phyloP scores from a whole-genome alignment of 2,888 invertebrate genomes.

The Cataglyphis livida region DNA sequence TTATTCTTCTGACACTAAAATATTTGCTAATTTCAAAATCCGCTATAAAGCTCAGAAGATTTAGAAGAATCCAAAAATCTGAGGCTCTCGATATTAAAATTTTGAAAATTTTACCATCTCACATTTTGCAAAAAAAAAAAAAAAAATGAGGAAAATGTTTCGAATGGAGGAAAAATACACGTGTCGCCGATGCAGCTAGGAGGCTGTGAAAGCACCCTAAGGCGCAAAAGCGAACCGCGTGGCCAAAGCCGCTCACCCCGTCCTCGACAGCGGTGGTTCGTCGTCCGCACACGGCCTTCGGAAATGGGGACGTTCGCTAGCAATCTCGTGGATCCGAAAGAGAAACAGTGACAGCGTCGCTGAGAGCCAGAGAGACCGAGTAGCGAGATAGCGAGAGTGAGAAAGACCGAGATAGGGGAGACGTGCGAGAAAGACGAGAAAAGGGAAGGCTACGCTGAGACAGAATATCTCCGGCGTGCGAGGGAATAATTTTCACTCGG shows the following conservation, averaged over 20 bases:
- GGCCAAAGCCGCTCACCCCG: conserved; percentile 78
- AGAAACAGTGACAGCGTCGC: conserved; percentile 46
- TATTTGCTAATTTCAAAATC: background rate
- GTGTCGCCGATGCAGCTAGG: conserved; percentile 14
- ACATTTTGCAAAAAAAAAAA: background rate
- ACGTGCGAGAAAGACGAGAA: conserved; percentile 19
- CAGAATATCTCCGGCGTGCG: conserved; percentile 13
- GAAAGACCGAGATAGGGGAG: conserved; percentile 11
- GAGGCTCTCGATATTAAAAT: background rate
- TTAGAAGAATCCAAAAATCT: background rate
- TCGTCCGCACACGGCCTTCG: conserved; percentile 81
- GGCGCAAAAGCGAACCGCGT: conserved; percentile 69
- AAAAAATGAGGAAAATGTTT: background rate
- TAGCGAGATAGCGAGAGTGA: conserved; percentile 10
- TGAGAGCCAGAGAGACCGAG: conserved; percentile 32
- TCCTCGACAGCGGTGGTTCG: conserved; percentile 80
- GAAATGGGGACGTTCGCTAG: conserved; percentile 79
- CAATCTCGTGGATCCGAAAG: conserved; percentile 64
- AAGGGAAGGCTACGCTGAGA: conserved; percentile 21
- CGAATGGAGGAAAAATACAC: background rate
- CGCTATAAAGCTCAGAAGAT: background rate
- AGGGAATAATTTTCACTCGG: conserved; percentile 25
- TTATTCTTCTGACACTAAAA: background rate
- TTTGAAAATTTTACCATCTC: background rate
- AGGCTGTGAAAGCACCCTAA: conserved; percentile 77